Base-by-base conservation (phyloP, 2,888 invertebrate species). In the Protophormia terraenovae region DNA sequence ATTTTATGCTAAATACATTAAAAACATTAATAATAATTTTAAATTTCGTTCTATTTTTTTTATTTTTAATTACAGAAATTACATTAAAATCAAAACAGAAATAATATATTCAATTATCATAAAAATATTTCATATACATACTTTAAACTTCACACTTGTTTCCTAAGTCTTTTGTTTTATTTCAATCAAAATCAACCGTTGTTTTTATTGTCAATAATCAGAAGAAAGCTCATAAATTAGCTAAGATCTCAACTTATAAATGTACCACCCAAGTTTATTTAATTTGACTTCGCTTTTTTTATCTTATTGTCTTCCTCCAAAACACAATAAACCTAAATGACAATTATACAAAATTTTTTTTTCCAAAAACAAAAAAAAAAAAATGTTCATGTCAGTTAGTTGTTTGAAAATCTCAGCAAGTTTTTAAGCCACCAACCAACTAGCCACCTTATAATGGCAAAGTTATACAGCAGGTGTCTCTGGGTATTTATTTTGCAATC, bases 391-490 rank as follows among this genome's bases (percentile, higher is more conserved):
- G 24, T 60, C 60, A 45, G 32, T 60, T 12, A 67, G 45, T 29
- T 58, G n/a, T 50, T 50, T 14, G 3, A 19, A 27, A 29, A 66
- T 22, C 47, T 69, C 16, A 8, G 45, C 19, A n/a, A 55, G 14
- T 27, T n/a, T 14, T 50, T 29, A 8, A n/a, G 2, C 27, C 6
- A n/a, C 19, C 19, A 67, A n/a, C 5, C 60, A 38, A n/a, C n/a
- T n/a, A n/a, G n/a, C 4, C 35, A 58, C 8, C 24, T 35, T 27
- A 14, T 16, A 6, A 10, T 3, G 55, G 6, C 24, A 29, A 35
- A 32, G 47, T 1, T 60, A 50, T 69, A 29, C 58, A 69, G 60
- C 77, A 78, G 77, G 60, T 78, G 69, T 78, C 60, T 78, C 35
- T 27, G 35, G 35, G 47, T 78, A 78, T 69, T 69, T 69, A 60